phyloP scores from a whole-genome alignment of 2,113 vertebrate species.

The Ardeotis arabs region DNA sequence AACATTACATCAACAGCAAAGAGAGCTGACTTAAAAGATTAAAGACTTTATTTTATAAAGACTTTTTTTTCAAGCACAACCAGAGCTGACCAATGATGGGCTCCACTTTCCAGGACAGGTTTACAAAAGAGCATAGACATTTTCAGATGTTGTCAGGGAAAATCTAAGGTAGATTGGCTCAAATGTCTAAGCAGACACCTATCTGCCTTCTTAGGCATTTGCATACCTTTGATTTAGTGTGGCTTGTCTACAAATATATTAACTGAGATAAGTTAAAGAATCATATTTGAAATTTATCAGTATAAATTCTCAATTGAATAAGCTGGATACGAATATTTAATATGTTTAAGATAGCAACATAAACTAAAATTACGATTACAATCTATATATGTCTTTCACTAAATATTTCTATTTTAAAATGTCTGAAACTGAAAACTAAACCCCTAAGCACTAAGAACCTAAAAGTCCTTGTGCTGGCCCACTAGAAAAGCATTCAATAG shows the following conservation, averaged over 20 bases:
- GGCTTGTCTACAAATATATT: neutral
- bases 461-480: neutral
- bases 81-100: neutral
- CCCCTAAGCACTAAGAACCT: neutral
- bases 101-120: neutral
- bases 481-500: neutral
- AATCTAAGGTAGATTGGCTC: neutral
- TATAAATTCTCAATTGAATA: neutral
- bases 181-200: neutral
- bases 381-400: neutral
- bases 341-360: neutral
- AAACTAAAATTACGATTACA: neutral
- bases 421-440: neutral
- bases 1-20: neutral
- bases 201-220: neutral
- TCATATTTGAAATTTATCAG: neutral
- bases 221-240: neutral
- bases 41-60: neutral
- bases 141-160: neutral
- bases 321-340: neutral
- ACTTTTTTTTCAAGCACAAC: neutral
- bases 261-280: neutral
- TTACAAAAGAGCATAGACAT: accelerated
- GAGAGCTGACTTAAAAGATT: neutral
- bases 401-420: neutral